phyloP scores from a whole-genome alignment of 2,888 invertebrate species.

The Noctua pronuba region DNA sequence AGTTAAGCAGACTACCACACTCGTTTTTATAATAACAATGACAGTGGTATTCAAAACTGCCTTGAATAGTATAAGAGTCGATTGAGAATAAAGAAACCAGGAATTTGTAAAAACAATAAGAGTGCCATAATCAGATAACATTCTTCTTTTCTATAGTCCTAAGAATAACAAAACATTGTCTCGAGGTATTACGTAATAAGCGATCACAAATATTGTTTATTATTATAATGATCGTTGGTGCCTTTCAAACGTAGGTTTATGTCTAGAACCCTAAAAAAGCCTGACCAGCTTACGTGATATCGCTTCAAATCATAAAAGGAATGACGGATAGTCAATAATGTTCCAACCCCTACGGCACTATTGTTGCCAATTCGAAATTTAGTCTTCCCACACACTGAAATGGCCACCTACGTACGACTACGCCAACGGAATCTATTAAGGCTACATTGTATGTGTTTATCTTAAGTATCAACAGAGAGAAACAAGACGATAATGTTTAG shows the following conservation, averaged over 20 bases:
- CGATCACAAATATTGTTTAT: background rate
- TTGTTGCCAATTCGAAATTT: background rate
- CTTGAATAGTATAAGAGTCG: background rate
- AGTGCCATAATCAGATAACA: background rate
- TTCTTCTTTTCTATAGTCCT: background rate
- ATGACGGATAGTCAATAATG: background rate
- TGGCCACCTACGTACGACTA: background rate
- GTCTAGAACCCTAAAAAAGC: background rate
- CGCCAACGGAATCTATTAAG: constrained; percentile 1
- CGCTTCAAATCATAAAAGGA: constrained; percentile 7
- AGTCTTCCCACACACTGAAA: background rate
- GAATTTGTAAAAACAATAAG: constrained; percentile 1
- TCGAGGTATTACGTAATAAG: background rate
- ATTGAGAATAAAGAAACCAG: constrained; percentile 9
- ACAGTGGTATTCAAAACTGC: constrained; percentile 10
- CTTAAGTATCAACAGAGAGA: constrained; percentile 18
- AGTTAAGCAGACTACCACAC: no score
- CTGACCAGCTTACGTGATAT: background rate
- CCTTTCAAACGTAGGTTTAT: no score
- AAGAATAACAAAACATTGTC: background rate
- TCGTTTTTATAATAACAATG: background rate
- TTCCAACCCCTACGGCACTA: background rate
- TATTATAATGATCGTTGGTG: no score
- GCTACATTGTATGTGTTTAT: constrained; percentile 3
- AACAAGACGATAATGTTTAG: constrained; percentile 13